Evolutionary conservation across 2,888 invertebrate species (phyloP).

Genomic region (Drosophila phalerata): DNA sequence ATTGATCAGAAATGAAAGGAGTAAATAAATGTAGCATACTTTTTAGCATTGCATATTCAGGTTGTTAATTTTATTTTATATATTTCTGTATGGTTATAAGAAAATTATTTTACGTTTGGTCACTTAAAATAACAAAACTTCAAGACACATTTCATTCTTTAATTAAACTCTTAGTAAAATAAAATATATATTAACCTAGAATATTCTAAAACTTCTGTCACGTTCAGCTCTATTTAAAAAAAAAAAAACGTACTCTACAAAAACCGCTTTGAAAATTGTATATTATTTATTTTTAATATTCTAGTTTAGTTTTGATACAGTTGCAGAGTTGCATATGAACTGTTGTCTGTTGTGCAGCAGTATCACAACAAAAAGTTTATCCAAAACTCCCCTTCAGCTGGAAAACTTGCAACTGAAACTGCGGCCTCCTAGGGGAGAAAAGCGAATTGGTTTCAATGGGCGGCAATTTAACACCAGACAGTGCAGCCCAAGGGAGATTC

Average conservation of each 20-base stretch:
- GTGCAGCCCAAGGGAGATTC: constrained; percentile 40
- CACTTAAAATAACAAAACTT: too few relatives aligned
- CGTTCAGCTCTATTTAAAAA: too few relatives aligned
- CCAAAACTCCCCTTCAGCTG: neutral
- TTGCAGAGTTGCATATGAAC: neutral
- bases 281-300: too few relatives aligned
- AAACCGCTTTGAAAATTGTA: neutral
- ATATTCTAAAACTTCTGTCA: too few relatives aligned
- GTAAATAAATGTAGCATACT: constrained; percentile 1
- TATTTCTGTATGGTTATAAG: too few relatives aligned
- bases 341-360: neutral
- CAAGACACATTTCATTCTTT: too few relatives aligned
- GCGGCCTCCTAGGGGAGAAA: neutral
- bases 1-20: too few relatives aligned
- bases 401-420: constrained; percentile 31
- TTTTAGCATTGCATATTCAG: neutral
- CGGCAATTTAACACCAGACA: constrained; percentile 56
- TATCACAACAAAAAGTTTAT: neutral
- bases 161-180: too few relatives aligned
- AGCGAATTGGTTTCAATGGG: constrained; percentile 16
- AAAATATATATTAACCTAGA: too few relatives aligned
- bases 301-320: neutral
- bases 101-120: too few relatives aligned
- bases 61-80: neutral
- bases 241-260: too few relatives aligned